Evolutionary conservation across 2,888 invertebrate species (phyloP).

Genomic region (Parthenolecanium corni): DNA sequence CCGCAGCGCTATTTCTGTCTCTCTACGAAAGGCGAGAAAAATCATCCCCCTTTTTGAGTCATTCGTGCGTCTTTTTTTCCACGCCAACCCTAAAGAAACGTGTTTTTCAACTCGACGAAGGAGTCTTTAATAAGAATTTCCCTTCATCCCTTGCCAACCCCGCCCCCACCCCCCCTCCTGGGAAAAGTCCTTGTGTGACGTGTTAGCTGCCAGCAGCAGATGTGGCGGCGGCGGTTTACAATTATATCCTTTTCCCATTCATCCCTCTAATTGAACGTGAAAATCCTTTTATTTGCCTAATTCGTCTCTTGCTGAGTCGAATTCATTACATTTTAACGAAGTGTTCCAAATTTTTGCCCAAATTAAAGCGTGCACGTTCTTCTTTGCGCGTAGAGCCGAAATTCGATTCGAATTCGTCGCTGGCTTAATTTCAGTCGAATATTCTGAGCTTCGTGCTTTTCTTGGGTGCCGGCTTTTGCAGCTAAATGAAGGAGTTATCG

Average conservation of each 20-base stretch:
- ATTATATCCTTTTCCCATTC: constrained; percentile 13
- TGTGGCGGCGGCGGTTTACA: constrained; percentile 1
- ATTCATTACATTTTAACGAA: constrained; percentile 19
- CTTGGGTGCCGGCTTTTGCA: no score
- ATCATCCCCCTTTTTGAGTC: no score
- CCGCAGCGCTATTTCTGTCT: no score
- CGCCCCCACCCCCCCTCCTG: no score
- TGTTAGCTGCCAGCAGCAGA: not conserved
- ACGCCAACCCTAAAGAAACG: not conserved
- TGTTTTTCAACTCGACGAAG: constrained; percentile 11
- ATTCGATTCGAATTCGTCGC: no score
- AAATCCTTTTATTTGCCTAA: constrained; percentile 22
- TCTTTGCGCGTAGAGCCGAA: no score
- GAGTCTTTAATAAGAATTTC: constrained; percentile 16
- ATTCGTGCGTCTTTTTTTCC: no score
- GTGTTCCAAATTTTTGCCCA: constrained; percentile 12
- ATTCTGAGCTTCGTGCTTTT: no score
- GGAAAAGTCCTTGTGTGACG: not conserved
- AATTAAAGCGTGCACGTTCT: no score
- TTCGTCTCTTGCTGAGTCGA: not conserved
- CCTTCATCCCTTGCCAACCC: not conserved
- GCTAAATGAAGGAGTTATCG: no score
- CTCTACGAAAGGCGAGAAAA: no score
- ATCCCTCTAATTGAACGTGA: constrained; percentile 20
- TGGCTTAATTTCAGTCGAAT: no score